Percentiles rank a stretch among this genome's conserved stretches.
phyloP scores from a whole-genome alignment of 1,140 invertebrate genomes.

The Caenorhabditis remanei region DNA sequence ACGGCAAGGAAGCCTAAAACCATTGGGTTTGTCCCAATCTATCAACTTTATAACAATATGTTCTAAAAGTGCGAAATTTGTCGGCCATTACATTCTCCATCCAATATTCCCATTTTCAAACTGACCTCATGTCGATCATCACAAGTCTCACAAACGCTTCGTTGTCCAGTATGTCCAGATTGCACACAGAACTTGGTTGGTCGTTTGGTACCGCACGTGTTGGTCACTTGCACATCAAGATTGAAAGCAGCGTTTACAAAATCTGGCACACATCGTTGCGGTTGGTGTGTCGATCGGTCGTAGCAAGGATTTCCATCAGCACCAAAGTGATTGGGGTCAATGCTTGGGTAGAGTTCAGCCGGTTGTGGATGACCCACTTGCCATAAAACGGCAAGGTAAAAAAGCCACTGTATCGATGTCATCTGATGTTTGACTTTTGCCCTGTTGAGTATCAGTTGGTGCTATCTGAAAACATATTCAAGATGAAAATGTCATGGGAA shows the following conservation, averaged over 20 bases:
- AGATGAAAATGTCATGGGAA: not conserved
- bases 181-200: conserved; percentile 88
- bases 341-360: conserved; percentile 61
- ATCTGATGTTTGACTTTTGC: not conserved
- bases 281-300: conserved; percentile 77
- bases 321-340: conserved; percentile 63
- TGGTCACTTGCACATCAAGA: conserved; percentile 89
- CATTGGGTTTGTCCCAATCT: too few relatives aligned
- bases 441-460: conserved; percentile 22
- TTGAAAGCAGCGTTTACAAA: conserved; percentile 96
- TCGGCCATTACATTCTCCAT: not conserved
- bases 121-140: conserved; percentile 66
- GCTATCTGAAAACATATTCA: not conserved
- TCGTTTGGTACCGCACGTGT: conserved; percentile 88
- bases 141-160: conserved; percentile 73
- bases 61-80: conserved; percentile 58
- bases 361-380: conserved; percentile 54
- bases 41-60: too few relatives aligned
- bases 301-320: conserved; percentile 79
- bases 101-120: not conserved
- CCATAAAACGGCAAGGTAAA: conserved; percentile 38
- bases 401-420: conserved; percentile 44
- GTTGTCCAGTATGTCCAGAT: conserved; percentile 70
- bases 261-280: conserved; percentile 91
- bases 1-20: too few relatives aligned